Conservation (phyloP, 2,797 vertebrate species). For the Siniperca obscura region DNA sequence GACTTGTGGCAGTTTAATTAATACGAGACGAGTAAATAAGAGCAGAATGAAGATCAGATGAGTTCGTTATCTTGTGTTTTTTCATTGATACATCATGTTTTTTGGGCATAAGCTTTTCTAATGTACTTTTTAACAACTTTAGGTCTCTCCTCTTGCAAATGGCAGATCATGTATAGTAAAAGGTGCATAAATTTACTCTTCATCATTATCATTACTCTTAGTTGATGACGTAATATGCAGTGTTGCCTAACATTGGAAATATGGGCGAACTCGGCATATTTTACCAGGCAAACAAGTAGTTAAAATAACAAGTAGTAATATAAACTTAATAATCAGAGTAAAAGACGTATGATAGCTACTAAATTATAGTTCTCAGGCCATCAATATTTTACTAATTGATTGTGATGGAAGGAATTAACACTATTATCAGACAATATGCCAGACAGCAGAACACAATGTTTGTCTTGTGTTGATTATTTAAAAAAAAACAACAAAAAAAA, state of each 20-base stretch:
- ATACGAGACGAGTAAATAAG: neutral
- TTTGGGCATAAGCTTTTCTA: neutral
- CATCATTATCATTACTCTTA: too few relatives aligned
- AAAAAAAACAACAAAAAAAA: neutral
- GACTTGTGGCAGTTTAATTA: neutral
- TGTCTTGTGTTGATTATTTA: neutral
- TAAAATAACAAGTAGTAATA: neutral
- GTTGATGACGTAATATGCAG: neutral
- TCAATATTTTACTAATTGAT: neutral
- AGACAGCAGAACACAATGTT: slow-evolving; percentile 7
- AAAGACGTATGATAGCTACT: neutral
- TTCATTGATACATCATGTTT: neutral
- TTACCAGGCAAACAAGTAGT: neutral
- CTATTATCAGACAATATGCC: neutral
- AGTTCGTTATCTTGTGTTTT: neutral
- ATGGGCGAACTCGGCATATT: neutral
- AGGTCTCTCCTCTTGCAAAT: neutral
- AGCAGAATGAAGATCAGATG: neutral
- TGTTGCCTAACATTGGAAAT: neutral
- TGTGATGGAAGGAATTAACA: neutral
- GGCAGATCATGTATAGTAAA: neutral
- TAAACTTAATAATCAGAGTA: neutral
- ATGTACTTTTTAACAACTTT: neutral
- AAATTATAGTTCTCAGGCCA: neutral
- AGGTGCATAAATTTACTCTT: neutral